Base-by-base conservation (phyloP, 2,797 vertebrate genomes). In the Ctenochaetus hawaiiensis region DNA sequence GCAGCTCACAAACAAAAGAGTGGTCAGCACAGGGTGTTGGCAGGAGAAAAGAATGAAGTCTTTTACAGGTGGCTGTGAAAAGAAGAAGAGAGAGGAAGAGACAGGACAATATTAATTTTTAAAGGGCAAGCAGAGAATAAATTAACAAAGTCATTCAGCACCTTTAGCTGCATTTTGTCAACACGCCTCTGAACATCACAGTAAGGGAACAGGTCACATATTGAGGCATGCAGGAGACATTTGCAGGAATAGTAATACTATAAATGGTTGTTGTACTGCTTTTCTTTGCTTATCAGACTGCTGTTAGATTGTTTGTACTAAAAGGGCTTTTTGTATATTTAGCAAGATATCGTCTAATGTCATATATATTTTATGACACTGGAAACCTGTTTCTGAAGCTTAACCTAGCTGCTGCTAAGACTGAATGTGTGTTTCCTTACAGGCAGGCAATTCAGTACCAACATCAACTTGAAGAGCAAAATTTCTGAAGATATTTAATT, bases 1-100 rank as follows among this genome's bases (percentile, higher is more conserved):
- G 76, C 60, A 52, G 56, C 53, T 67, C 47, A 34, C 67, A 81
- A 80, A 82, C 64, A 78, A 80, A 86, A 81, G 68, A 39, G 65
- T 58, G 60, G 66, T 39, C 70, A 68, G 45, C 62, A 45, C 73
- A 58, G 45, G 58, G 54, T 49, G 34, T 41, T 47, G 14, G 43
- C 11, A 65, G 47, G 23, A 60, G 2, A 56, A 48, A 58, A 57
- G 12, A 66, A 49, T 7, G 14, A 52, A 56, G 37, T 59, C 6
- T 51, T 78, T 75, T 18, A 48, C 16, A 49, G 49, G 45, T 54
- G 30, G 20, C 23, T 69, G 20, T 56, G 9, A 74, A 78, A 64
- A 58, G n/a, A 14, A 44, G 39, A 18, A 17, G 13, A 30, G 61
- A 63, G 16, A 22, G 17, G 66, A 10, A 63, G 18, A 60, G 67